phyloP scores from a whole-genome alignment of 2,797 vertebrate genomes.

The Pangasius sanitwongsei region DNA sequence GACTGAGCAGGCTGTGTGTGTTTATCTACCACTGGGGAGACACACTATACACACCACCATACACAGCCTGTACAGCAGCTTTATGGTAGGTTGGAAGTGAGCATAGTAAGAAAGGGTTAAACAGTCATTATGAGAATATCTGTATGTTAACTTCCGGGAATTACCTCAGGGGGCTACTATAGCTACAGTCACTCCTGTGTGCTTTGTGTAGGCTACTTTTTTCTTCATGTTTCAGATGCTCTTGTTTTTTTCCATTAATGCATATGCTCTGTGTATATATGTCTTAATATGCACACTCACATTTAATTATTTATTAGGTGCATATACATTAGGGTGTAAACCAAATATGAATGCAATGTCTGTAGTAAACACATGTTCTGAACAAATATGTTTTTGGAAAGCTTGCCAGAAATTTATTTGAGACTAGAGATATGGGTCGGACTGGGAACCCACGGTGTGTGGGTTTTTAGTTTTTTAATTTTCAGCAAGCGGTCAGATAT shows the following conservation, averaged over 20 bases:
- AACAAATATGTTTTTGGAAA: neutral
- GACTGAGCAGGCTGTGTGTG: neutral
- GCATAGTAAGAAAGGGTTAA: neutral
- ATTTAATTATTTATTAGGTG: neutral
- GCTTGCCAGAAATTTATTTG: neutral
- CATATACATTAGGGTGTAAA: too few species aligned
- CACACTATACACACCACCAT: neutral
- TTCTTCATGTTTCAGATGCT: neutral
- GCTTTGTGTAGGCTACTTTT: too few species aligned
- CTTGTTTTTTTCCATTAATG: neutral
- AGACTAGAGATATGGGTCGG: neutral
- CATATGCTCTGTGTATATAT: neutral
- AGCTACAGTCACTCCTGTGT: neutral
- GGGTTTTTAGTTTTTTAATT: neutral
- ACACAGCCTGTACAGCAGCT: neutral
- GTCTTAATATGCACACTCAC: neutral
- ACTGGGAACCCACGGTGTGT: too few species aligned
- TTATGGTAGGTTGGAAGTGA: neutral
- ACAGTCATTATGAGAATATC: neutral
- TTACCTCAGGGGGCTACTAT: neutral
- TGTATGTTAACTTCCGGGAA: neutral
- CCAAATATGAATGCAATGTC: neutral
- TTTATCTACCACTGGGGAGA: neutral
- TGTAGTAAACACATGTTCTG: neutral
- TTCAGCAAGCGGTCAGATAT: neutral